Conservation (phyloP, 2,113 vertebrate species). For the Orthochromis malagaraziensis region DNA sequence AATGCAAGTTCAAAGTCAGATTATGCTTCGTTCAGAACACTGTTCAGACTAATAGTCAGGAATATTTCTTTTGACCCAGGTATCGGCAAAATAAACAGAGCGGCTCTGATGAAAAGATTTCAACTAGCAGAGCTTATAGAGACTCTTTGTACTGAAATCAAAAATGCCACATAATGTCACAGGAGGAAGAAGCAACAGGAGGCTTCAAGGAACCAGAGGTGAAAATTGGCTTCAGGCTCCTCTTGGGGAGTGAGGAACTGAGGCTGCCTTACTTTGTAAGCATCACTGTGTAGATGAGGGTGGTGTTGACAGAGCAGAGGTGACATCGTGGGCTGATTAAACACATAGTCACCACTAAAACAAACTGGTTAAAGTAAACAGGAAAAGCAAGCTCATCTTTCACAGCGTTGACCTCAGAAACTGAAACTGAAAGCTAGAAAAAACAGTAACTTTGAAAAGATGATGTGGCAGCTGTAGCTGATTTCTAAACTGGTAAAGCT, state of each 20-base stretch:
- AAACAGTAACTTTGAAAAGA: not conserved
- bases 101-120: not conserved
- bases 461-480: not conserved
- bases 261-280: not conserved
- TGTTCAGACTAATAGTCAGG: not conserved
- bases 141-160: not conserved
- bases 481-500: not conserved
- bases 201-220: not conserved
- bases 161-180: not conserved
- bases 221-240: not conserved
- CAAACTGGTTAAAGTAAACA: slow-evolving; percentile 4
- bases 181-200: not conserved
- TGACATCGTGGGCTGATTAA: not conserved
- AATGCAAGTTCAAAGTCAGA: not conserved
- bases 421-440: not conserved
- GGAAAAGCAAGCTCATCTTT: not conserved
- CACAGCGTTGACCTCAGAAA: not conserved
- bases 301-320: not conserved
- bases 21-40: not conserved
- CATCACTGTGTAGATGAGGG: not conserved
- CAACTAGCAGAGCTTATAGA: not conserved
- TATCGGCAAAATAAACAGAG: not conserved
- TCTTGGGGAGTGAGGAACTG: not conserved
- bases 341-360: not conserved
- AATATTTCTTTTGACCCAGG: not conserved